Evolutionary conservation across 2,888 invertebrate genomes (phyloP), one percentile per base, ranked within the genome.

Genomic region (Notodonta ziczac): DNA sequence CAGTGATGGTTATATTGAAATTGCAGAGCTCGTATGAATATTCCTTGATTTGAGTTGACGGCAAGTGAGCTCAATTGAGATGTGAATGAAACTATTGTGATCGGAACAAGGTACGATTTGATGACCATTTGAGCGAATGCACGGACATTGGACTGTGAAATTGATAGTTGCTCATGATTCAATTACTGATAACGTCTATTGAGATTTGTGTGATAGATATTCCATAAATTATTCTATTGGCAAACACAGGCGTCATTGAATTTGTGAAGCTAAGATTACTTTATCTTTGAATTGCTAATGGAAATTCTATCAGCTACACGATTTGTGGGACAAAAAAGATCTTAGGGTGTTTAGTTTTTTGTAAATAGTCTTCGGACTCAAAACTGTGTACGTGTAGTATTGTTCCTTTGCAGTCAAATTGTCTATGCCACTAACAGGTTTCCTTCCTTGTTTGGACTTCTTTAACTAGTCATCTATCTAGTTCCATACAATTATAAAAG

Each of bases 71-170:
- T 79, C 88, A 88, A 88, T 88, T 88, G 87, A 87, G 82, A 82
- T 74, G 77, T 84, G 83, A 87, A 86, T 82, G 81, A 81, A 82
- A 81, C 81, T 83, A 86, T 85, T 87, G 83, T 87, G 81, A 82
- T 79, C 66, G 63, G 66, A 69, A 70, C 76, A 76, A 73, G 73
- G 73, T 75, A 74, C 70, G 72, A 66, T 76, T 77, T 76, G 76
- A 76, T 61, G 59, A 67, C 66, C 65, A 63, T 63, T 63, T 74
- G 74, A 81, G 74, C 80, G 78, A 82, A 79, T 77, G 72, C 74
- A 62, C 32, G 32, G 54, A 50, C 83, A 63, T 82, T 82, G 81
- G 76, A 80, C 78, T 76, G 69, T 68, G 60, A 61, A 73, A 78
- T 76, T 76, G 73, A 78, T 77, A 73, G 65, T 65, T 55, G 58